Conservation (phyloP, 2,888 invertebrate species). For the Hirtodrosophila confusa region DNA sequence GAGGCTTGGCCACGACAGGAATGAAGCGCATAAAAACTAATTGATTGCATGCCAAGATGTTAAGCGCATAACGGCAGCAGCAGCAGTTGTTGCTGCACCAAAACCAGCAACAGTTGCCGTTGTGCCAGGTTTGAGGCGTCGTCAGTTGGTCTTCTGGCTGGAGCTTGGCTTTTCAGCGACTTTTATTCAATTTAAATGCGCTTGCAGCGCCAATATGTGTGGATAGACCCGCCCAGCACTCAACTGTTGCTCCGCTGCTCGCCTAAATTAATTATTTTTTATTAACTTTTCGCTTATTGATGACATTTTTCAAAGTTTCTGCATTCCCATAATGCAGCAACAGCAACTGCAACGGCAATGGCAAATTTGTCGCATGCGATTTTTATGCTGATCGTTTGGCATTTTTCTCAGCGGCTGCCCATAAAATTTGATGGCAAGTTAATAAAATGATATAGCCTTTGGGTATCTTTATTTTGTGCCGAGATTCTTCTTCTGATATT, state of each 20-base stretch:
- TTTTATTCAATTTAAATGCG: constrained; percentile 78
- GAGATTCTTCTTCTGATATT: constrained; percentile 6
- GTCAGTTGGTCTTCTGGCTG: constrained; percentile 43
- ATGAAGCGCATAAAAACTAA: constrained; percentile 79
- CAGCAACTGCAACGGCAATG: constrained; percentile 25
- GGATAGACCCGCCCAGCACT: constrained; percentile 47
- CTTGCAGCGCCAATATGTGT: constrained; percentile 61
- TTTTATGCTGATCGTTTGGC: constrained; percentile 65
- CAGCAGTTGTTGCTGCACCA: constrained; percentile 20
- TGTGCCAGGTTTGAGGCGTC: constrained; percentile 51
- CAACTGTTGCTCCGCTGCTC: constrained; percentile 36
- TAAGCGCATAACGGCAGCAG: constrained; percentile 72
- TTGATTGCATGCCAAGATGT: constrained; percentile 79
- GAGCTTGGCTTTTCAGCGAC: constrained; percentile 58
- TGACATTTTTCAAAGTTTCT: constrained; percentile 75
- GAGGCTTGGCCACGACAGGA: constrained; percentile 64
- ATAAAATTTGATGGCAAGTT: constrained; percentile 66
- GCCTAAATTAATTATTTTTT: constrained; percentile 79
- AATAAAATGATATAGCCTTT: constrained; percentile 65
- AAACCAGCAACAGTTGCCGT: constrained; percentile 50
- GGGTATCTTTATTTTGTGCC: constrained; percentile 8
- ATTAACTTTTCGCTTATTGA: constrained; percentile 80
- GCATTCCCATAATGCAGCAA: constrained; percentile 44
- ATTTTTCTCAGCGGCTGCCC: constrained; percentile 49
- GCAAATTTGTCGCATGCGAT: constrained; percentile 76